Evolutionary conservation across 2,113 vertebrate genomes (phyloP), one percentile per base, ranked within the genome.

Genomic region (Dromaius novaehollandiae): DNA sequence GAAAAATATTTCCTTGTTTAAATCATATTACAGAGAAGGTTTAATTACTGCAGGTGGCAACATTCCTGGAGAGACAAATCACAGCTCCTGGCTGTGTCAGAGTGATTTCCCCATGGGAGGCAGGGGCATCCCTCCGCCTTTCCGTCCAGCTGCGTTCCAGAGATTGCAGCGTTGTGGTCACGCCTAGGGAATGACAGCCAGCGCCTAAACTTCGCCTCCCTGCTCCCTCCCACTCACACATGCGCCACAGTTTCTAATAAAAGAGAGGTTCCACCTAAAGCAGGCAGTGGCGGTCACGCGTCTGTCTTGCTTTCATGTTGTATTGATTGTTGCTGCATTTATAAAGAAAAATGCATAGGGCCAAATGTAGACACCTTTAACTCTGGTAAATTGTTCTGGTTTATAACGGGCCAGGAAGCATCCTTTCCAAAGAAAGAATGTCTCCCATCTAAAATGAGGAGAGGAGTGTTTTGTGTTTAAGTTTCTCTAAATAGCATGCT

Each of bases 1-100:
- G 82, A 19, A 34, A 80, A 93, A 75, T 56, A 70, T 7, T 34
- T 24, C 86, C 56, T 73, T 65, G 40, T 76, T 95, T 89, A 77
- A 94, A 78, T 88, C 66, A 56, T 22, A 26, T 66, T 28, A 24
- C 13, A 58, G 81, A 9, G 4, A 64, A 92, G 71, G 68, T 55
- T 95, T 96, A 93, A 95, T 94, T 96, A 86, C 84, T 96, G 83
- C 77, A 94, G 88, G 94, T 93, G 94, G 79, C 64, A 95, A 17
- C 87, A 91, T 96, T 96, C 89, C 75, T 95, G 77, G 48, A 42
- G 74, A 83, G 86, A 89, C 46, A 91, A 58, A 66, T 96, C 92
- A 61, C 46, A 83, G 82, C 82, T 95, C 89, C 73, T 82, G 90
- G 65, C 82, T 51, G 65, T 44, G 7, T 56, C 88, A 56, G 78